phyloP scores from a whole-genome alignment of 2,888 invertebrate species.

The Scaptomyza cyrtandrae region DNA sequence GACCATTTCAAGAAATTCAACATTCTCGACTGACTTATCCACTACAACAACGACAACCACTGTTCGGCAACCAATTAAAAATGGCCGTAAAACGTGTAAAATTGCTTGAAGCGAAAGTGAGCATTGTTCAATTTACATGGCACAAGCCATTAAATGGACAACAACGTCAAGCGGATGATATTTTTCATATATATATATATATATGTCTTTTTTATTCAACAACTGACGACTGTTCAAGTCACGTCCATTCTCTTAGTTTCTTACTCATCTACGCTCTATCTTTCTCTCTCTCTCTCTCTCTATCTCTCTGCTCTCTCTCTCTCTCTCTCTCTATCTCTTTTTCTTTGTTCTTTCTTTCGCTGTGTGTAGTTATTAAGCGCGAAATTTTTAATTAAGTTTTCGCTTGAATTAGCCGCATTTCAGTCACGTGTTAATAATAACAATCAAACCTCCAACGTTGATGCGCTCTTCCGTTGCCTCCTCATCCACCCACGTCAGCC shows the following conservation, averaged over 20 bases:
- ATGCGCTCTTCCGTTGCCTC: background rate
- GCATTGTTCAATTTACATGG: constrained; percentile 71
- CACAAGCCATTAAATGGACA: constrained; percentile 58
- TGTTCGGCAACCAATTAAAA: constrained; percentile 63
- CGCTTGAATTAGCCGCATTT: constrained; percentile 75
- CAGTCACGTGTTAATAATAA: constrained; percentile 80
- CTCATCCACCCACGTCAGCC: background rate
- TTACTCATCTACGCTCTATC: background rate
- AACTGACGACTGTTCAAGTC: constrained; percentile 49
- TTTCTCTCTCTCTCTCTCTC: background rate
- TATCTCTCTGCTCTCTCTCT: background rate
- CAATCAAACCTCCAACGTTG: constrained; percentile 64
- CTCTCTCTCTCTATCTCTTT: background rate
- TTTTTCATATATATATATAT: background rate
- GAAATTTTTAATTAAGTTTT: constrained; percentile 77
- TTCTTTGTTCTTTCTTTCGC: background rate
- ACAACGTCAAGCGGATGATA: constrained; percentile 62
- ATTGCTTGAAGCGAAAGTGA: constrained; percentile 41
- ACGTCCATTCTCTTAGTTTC: constrained; percentile 37
- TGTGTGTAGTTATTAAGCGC: constrained; percentile 55
- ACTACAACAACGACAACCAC: constrained; percentile 28
- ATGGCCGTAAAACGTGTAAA: constrained; percentile 63
- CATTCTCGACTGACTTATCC: constrained; percentile 42
- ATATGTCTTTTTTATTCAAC: constrained; percentile 5
- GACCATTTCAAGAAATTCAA: constrained; percentile 7